Evolutionary conservation across 2,888 invertebrate species (phyloP).

Genomic region (Sicus ferrugineus): DNA sequence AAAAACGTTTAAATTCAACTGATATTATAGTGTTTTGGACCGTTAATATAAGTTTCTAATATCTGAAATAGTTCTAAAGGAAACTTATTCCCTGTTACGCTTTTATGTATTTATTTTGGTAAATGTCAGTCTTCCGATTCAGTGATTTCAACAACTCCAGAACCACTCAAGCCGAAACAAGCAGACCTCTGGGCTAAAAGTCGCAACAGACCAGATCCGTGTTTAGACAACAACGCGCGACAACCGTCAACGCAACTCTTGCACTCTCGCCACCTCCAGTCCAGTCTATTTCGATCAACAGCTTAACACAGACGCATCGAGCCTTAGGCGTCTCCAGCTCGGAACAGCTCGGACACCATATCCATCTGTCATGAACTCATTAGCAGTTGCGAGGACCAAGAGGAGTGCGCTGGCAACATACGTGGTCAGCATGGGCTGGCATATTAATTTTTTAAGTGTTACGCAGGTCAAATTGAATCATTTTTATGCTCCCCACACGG

Average conservation of each 20-base stretch:
- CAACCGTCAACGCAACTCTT: not conserved
- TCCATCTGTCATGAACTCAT: conserved; percentile 27
- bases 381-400: not conserved
- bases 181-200: too few relatives aligned
- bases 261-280: not conserved
- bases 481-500: not conserved
- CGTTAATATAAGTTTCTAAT: too few relatives aligned
- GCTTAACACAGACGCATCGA: conserved; percentile 13
- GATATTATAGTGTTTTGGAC: too few relatives aligned
- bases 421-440: not conserved
- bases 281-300: conserved; percentile 21
- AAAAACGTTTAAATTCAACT: too few relatives aligned
- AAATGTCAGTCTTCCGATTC: too few relatives aligned
- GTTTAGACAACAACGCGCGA: not conserved
- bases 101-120: too few relatives aligned
- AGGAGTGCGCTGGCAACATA: not conserved
- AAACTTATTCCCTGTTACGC: too few relatives aligned
- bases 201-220: too few relatives aligned
- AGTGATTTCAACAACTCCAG: too few relatives aligned
- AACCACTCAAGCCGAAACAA: too few relatives aligned
- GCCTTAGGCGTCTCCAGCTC: not conserved
- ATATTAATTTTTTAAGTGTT: conserved; percentile 13
- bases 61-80: too few relatives aligned
- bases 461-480: conserved; percentile 16
- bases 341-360: not conserved